Conservation (phyloP, 2,113 vertebrate species). For the Enhydra lutris region DNA sequence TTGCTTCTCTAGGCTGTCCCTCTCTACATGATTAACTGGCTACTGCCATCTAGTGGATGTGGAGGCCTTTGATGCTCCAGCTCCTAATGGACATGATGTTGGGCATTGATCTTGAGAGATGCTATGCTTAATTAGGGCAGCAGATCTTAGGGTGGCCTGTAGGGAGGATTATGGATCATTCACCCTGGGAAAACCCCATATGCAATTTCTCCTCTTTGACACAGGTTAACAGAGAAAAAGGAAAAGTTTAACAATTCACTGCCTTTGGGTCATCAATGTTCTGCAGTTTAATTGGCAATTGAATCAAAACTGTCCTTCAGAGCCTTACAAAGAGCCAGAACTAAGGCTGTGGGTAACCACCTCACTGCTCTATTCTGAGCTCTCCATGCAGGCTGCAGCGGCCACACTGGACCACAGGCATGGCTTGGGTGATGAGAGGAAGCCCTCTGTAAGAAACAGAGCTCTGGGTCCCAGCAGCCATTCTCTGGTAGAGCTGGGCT, state of each 20-base stretch:
- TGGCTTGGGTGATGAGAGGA: not conserved
- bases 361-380: not conserved
- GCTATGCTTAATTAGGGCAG: not conserved
- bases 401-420: not conserved
- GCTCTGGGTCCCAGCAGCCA: not conserved
- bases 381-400: not conserved
- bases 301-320: constrained; percentile 17
- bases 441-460: not conserved
- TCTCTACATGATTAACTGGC: constrained; percentile 52
- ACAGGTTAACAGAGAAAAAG: not conserved
- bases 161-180: constrained; percentile 14
- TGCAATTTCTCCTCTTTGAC: constrained; percentile 4
- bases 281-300: not conserved
- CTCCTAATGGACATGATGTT: not conserved
- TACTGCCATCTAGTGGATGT: constrained; percentile 76
- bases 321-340: not conserved
- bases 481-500: not conserved
- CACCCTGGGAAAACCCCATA: not conserved
- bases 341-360: no score
- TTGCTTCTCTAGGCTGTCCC: not conserved
- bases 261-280: not conserved
- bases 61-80: constrained; percentile 57
- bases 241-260: not conserved
- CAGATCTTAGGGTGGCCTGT: not conserved
- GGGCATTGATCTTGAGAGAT: not conserved